These are phyloP conservation scores for Eupeodes corollae DNA, from an alignment of 1,140 invertebrate species.

Conservation along the genomic window DNA sequence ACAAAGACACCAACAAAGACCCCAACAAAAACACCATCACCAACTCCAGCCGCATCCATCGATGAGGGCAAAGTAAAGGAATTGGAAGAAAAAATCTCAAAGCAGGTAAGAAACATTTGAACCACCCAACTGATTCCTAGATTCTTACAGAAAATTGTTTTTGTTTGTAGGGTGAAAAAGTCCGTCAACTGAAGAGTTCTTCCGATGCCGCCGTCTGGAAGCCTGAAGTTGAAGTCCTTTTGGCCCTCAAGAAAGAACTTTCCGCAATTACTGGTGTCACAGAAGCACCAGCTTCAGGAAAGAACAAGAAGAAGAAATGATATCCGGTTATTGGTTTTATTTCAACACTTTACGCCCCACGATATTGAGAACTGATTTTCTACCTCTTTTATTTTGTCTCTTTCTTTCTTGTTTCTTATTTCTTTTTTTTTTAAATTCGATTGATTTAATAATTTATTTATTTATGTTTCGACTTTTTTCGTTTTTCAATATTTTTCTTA, in stretches of 20 bases:
- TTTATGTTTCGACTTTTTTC: too few species aligned
- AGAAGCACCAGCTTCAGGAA: slow-evolving; percentile 16
- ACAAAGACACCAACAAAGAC: too few species aligned
- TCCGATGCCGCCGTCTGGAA: slow-evolving; percentile 61
- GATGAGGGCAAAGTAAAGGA: slow-evolving; percentile 31
- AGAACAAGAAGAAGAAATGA: slow-evolving; percentile 40
- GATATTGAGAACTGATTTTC: background rate
- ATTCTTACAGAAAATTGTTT: slow-evolving; percentile 4
- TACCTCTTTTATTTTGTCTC: too few species aligned
- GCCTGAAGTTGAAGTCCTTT: slow-evolving; percentile 57
- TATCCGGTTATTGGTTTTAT: background rate
- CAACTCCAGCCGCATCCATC: slow-evolving; percentile 8
- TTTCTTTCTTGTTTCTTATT: too few species aligned
- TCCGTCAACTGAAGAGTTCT: slow-evolving; percentile 61
- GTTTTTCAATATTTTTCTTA: too few species aligned
- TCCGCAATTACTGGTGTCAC: slow-evolving; percentile 42
- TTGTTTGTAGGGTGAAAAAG: slow-evolving; percentile 52
- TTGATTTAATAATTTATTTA: too few species aligned
- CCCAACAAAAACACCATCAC: too few species aligned
- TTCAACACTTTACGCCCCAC: background rate
- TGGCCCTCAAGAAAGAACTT: slow-evolving; percentile 64
- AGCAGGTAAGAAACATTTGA: slow-evolving; percentile 41
- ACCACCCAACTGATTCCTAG: slow-evolving; percentile 1
- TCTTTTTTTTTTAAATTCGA: too few species aligned
- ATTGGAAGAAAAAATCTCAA: slow-evolving; percentile 48